Percentiles rank a stretch among this genome's conserved stretches.
These are phyloP conservation scores for Ictalurus punctatus DNA, from an alignment of 2,113 vertebrate genomes.

Conservation along the genomic window DNA sequence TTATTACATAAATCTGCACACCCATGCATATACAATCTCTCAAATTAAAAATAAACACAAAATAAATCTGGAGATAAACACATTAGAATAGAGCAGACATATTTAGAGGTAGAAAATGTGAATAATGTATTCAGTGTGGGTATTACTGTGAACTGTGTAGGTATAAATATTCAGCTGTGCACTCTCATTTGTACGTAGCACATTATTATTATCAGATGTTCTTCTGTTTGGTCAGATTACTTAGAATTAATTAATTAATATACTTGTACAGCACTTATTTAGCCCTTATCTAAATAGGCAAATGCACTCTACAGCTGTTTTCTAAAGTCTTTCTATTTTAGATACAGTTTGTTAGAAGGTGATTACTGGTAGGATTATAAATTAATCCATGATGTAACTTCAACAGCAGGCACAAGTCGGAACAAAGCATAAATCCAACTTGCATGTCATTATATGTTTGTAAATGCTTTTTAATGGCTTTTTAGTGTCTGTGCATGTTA, in stretches of 20 bases:
- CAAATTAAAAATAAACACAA: neutral
- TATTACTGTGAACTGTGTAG: neutral
- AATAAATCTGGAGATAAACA: neutral
- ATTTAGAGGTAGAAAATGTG: neutral
- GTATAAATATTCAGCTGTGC: constrained; percentile 65
- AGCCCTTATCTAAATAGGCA: neutral
- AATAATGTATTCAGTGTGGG: neutral
- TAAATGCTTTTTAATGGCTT: neutral
- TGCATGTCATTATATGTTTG: neutral
- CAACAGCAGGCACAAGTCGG: neutral
- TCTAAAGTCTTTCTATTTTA: neutral
- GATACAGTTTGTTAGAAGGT: neutral
- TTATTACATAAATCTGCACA: neutral
- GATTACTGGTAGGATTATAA: neutral
- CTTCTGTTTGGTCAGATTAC: constrained; percentile 47
- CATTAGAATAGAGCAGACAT: neutral
- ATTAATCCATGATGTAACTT: neutral
- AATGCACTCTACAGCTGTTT: neutral
- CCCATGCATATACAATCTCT: neutral
- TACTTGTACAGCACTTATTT: constrained; percentile 18
- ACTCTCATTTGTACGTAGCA: constrained; percentile 42
- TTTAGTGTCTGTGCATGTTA: neutral
- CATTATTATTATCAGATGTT: constrained; percentile 30
- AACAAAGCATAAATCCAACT: neutral
- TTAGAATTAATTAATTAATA: constrained; percentile 31